Conservation (phyloP, 2,797 vertebrate genomes). For the Tragopan temminckii region DNA sequence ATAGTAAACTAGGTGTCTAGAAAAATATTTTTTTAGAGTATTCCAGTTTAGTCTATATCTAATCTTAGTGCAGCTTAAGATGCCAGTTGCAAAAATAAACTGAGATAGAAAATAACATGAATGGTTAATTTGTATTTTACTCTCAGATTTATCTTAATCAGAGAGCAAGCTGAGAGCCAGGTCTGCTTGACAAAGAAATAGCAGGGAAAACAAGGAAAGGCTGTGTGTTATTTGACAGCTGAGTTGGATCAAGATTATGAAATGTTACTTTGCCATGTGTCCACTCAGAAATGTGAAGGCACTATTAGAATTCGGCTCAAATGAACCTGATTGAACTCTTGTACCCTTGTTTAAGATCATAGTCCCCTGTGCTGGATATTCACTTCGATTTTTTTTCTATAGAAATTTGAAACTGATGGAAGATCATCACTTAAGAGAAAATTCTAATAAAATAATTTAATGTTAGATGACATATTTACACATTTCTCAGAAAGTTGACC, state of each 20-base stretch:
- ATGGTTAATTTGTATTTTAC: background rate
- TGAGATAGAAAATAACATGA: background rate
- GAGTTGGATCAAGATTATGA: background rate
- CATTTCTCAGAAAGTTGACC: fast-evolving
- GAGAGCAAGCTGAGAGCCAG: background rate
- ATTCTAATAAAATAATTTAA: background rate
- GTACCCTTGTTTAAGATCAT: background rate
- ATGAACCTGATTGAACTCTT: background rate
- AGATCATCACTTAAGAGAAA: background rate
- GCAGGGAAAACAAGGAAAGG: background rate
- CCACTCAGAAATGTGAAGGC: background rate
- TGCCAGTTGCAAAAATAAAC: background rate
- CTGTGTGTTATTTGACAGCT: background rate
- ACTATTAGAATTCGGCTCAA: background rate
- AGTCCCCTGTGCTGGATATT: background rate
- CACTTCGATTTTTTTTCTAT: background rate
- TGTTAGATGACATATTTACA: background rate
- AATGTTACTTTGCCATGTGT: background rate
- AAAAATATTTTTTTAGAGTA: background rate
- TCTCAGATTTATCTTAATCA: background rate
- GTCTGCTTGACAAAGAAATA: background rate
- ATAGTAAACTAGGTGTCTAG: background rate
- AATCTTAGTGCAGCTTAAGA: background rate
- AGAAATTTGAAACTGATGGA: background rate
- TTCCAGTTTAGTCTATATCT: background rate